Evolutionary conservation across 2,797 vertebrate species (phyloP), one percentile per base, ranked within the genome.

Genomic region (Pempheris klunzingeri): DNA sequence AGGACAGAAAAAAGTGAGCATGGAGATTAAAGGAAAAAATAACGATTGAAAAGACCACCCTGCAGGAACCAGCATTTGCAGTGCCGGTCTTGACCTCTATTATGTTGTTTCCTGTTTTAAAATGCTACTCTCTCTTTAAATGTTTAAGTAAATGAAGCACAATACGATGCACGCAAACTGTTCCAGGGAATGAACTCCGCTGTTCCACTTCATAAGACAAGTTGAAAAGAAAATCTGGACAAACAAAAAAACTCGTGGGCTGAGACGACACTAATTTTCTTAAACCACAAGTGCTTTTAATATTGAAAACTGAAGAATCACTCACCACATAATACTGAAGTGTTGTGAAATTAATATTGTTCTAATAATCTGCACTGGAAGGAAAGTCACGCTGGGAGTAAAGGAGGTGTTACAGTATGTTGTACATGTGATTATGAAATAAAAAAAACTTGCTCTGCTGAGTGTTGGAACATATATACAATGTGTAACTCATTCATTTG

Each of bases 211-310:
- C 67, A 70, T 44, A 39, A 60, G 70, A 77, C 59, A 26, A 78
- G 67, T 24, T 80, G 14, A 80, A 68, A 73, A 34, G 22, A 74
- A 82, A 88, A 89, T 81, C 57, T 74, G 73, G 69, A 74, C 63
- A 53, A 30, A 75, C 15, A 63, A 76, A 44, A 50, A 54, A 47
- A 58, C 2, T 71, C 13, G 53, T 84, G 78, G 83, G 72, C 81
- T 74, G 72, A 86, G 69, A 81, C 79, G 69, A 86, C 77, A 76
- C 65, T 50, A 39, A 84, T 87, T 84, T 90, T 89, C 80, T 83
- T 82, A 89, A 91, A 92, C 90, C 91, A 90, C 87, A 93, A 94
- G 92, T 93, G 92, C 92, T 93, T 93, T 93, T 86, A 87, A 79
- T 78, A 80, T 76, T 57, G 49, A 86, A 86, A 84, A 70, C 2